Conservation (phyloP, 2,888 invertebrate species). For the Brachynemurus nebulosus region DNA sequence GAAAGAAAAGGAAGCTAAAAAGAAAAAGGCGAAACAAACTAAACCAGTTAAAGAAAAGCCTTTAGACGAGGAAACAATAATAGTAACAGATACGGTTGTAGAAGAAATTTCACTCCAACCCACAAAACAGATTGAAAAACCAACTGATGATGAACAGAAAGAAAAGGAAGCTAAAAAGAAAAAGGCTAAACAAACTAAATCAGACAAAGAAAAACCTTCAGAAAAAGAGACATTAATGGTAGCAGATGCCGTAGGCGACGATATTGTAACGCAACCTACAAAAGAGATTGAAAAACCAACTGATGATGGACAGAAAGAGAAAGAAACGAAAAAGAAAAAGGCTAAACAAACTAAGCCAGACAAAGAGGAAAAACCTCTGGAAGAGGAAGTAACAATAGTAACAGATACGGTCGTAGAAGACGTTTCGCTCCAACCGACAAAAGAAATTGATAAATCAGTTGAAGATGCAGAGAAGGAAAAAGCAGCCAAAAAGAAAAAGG, state of each 20-base stretch:
- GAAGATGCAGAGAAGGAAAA: slow-evolving; percentile 9
- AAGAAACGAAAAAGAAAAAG: slow-evolving; percentile 9
- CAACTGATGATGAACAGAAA: no score
- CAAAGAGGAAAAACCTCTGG: slow-evolving; percentile 9
- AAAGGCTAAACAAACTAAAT: slow-evolving; percentile 24
- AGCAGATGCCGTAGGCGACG: no score
- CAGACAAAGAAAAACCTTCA: slow-evolving; percentile 6
- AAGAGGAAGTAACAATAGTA: slow-evolving; percentile 4
- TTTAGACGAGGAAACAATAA: slow-evolving; percentile 4
- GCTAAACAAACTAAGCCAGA: slow-evolving; percentile 8
- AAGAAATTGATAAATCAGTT: no score
- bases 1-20: slow-evolving; percentile 10
- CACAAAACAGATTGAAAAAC: no score
- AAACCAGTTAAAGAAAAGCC: slow-evolving; percentile 8
- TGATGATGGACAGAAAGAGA: background rate
- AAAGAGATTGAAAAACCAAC: background rate
- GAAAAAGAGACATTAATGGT: slow-evolving; percentile 13
- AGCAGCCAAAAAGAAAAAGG: slow-evolving; percentile 14
- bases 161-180: slow-evolving; percentile 2
- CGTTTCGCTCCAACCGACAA: no score
- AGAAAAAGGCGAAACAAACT: slow-evolving; percentile 15
- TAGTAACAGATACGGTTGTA: background rate
- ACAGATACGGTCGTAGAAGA: background rate
- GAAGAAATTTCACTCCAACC: slow-evolving; percentile 1
- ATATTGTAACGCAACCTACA: no score